Percentiles rank a stretch among this genome's conserved stretches.
Conservation (phyloP, 2,797 vertebrate genomes). For the Kryptolebias ocellatus region DNA sequence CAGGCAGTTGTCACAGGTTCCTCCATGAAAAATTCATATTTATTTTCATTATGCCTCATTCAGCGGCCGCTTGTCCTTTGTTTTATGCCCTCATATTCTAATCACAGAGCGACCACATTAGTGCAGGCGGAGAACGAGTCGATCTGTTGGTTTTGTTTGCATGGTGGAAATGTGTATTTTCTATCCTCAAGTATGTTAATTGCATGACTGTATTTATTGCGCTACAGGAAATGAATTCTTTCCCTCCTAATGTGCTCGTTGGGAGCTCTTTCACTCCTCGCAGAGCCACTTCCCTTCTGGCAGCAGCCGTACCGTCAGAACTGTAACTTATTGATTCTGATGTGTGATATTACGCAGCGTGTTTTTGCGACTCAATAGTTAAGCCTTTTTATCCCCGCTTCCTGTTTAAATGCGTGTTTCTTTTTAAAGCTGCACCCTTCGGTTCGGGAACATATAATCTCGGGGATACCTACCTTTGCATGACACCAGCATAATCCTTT, state of each 20-base stretch:
- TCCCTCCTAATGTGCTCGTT: conserved; percentile 33
- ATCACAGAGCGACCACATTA: conserved; percentile 52
- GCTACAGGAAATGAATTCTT: conserved; percentile 23
- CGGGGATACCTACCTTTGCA: no score
- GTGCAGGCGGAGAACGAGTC: conserved; percentile 36
- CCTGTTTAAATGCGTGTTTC: neutral
- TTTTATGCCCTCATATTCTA: conserved; percentile 68
- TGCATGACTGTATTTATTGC: conserved; percentile 18
- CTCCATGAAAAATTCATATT: conserved; percentile 83
- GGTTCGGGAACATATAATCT: no score
- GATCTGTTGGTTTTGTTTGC: conserved; percentile 53
- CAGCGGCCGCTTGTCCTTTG: conserved; percentile 66
- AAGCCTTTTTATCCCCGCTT: conserved; percentile 1
- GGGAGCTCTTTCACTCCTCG: conserved; percentile 15
- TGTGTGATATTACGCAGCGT: neutral
- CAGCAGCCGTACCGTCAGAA: neutral
- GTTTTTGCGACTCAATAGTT: conserved; percentile 19
- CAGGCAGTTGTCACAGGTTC: conserved; percentile 77
- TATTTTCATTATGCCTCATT: conserved; percentile 76
- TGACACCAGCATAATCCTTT: neutral
- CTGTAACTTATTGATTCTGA: conserved; percentile 9
- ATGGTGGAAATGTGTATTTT: conserved; percentile 45
- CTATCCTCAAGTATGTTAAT: conserved; percentile 20
- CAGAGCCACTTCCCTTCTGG: conserved; percentile 1
- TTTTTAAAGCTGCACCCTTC: no score